phyloP scores from a whole-genome alignment of 2,797 vertebrate genomes.

The Pseudochirops corinnae region DNA sequence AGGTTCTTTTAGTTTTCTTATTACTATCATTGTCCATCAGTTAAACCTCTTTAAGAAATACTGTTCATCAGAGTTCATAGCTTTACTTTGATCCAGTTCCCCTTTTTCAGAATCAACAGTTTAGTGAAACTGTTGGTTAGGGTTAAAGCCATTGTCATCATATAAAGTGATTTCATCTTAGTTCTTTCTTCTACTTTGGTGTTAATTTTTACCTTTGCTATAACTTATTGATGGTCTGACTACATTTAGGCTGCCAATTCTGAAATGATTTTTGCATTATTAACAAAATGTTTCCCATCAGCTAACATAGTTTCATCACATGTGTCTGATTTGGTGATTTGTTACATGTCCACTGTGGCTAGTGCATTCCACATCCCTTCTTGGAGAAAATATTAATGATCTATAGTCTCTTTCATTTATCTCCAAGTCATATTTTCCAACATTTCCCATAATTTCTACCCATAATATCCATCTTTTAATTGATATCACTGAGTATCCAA shows the following conservation, averaged over 20 bases:
- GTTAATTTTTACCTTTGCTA: background rate
- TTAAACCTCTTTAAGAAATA: background rate
- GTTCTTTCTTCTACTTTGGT: background rate
- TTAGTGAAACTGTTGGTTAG: background rate
- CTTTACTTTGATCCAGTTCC: background rate
- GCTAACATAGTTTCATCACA: background rate
- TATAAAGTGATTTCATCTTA: background rate
- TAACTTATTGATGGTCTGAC: background rate
- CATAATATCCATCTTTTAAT: background rate
- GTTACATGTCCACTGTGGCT: background rate
- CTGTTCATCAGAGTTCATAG: background rate
- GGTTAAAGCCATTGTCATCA: background rate
- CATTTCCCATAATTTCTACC: background rate
- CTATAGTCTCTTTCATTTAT: background rate
- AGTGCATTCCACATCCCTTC: background rate
- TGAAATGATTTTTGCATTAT: background rate
- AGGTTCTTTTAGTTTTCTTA: background rate
- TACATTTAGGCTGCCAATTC: background rate
- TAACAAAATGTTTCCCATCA: background rate
- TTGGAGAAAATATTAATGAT: background rate
- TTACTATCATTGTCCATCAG: background rate
- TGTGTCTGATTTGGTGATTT: background rate
- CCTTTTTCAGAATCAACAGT: background rate
- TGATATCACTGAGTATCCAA: background rate
- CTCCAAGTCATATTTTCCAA: background rate